A percentile compares a stretch with the other conserved stretches of the same genome.
Evolutionary conservation across 1,140 invertebrate species (phyloP).

Genomic region (Micrasema longulum): DNA sequence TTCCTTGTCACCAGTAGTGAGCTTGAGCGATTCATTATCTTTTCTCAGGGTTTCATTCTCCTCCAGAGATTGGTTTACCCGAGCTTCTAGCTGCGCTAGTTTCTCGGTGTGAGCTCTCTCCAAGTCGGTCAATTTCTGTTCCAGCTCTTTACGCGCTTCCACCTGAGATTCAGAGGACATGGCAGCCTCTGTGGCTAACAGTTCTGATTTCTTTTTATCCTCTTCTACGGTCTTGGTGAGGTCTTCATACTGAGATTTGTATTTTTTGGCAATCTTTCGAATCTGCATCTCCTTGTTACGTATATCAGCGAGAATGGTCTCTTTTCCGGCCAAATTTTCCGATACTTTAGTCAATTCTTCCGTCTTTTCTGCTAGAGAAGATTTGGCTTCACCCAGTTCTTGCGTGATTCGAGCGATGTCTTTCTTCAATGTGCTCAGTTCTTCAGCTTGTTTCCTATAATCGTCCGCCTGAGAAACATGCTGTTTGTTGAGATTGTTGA

Average conservation of each 20-base stretch:
- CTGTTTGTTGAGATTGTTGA: constrained; percentile 71
- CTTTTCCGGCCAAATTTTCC: constrained; percentile 78
- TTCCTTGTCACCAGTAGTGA: constrained; percentile 74
- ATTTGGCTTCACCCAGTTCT: constrained; percentile 70
- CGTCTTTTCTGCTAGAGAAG: constrained; percentile 68
- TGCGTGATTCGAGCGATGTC: constrained; percentile 67
- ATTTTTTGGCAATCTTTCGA: constrained; percentile 91
- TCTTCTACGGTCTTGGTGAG: constrained; percentile 74
- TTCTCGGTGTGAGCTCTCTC: constrained; percentile 66
- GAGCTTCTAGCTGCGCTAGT: constrained; percentile 73
- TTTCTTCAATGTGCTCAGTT: constrained; percentile 62
- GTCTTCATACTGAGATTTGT: constrained; percentile 89
- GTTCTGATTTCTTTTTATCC: constrained; percentile 69
- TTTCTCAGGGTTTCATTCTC: constrained; percentile 76
- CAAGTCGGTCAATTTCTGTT: constrained; percentile 59
- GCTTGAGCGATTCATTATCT: constrained; percentile 78
- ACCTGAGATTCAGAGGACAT: constrained; percentile 61
- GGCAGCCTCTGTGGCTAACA: constrained; percentile 59
- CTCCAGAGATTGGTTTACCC: constrained; percentile 69
- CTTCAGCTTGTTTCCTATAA: constrained; percentile 69
- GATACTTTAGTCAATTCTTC: constrained; percentile 74
- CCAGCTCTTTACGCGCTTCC: constrained; percentile 58
- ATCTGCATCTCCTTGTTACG: constrained; percentile 86
- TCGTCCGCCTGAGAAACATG: constrained; percentile 66
- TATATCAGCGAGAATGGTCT: constrained; percentile 77